Percentiles rank a stretch among this genome's conserved stretches.
phyloP scores from a whole-genome alignment of 2,797 vertebrate species.

The Periophthalmus magnuspinnatus region DNA sequence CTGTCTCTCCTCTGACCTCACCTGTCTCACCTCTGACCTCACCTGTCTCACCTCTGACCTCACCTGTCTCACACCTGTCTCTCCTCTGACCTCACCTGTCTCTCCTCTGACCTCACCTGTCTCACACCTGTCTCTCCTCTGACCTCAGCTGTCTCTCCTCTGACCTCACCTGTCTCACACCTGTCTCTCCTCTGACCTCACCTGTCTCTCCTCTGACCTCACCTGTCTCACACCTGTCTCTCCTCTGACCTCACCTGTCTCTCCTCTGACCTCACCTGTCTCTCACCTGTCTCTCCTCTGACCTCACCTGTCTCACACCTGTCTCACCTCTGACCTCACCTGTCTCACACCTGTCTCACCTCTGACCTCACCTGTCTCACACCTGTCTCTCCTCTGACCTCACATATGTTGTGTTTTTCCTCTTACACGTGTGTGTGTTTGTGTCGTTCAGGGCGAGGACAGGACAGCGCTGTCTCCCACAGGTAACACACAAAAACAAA shows the following conservation, averaged over 20 bases:
- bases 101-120: background rate
- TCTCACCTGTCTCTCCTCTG: background rate
- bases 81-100: background rate
- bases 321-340: no score
- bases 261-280: background rate
- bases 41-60: background rate
- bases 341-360: no score
- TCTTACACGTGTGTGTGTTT: no score
- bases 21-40: background rate
- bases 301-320: no score
- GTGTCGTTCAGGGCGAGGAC: conserved; percentile 81
- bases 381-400: no score
- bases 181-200: no score
- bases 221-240: no score
- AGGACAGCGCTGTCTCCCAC: conserved; percentile 79
- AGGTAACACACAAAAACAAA: conserved; percentile 67
- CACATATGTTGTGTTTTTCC: no score
- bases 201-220: no score
- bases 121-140: background rate
- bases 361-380: no score
- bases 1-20: background rate
- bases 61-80: background rate
- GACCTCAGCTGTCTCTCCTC: no score
- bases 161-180: background rate
- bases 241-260: background rate